Percentiles rank a stretch among this genome's conserved stretches.
Conservation (phyloP, 1,140 invertebrate genomes). For the Drosophila lacertosa region DNA sequence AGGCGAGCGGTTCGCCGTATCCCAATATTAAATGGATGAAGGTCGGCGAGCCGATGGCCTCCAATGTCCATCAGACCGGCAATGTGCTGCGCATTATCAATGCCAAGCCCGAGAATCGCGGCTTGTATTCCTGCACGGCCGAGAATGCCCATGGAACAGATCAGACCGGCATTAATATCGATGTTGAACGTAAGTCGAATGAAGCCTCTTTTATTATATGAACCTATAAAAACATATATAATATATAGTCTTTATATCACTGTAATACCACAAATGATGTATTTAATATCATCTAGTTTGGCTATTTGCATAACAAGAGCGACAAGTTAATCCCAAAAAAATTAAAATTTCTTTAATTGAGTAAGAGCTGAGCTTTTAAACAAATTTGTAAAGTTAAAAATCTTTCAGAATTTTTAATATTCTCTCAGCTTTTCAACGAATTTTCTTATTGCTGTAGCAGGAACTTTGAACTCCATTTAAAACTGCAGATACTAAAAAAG, state of each 20-base stretch:
- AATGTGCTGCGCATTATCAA: slow-evolving; percentile 89
- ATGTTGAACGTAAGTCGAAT: slow-evolving; percentile 92
- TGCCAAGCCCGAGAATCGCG: slow-evolving; percentile 90
- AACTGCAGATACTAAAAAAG: no score
- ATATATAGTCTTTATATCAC: no score
- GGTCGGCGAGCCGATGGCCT: slow-evolving; percentile 87
- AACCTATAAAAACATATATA: not conserved
- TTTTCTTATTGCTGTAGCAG: no score
- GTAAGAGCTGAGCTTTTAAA: no score
- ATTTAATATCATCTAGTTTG: slow-evolving; percentile 4
- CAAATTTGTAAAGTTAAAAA: no score
- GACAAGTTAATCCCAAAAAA: no score
- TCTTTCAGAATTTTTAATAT: no score
- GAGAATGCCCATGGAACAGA: slow-evolving; percentile 85
- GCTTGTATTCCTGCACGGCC: slow-evolving; percentile 91
- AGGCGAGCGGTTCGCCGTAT: slow-evolving; percentile 88
- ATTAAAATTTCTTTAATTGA: no score
- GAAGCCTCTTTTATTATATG: not conserved
- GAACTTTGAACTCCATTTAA: no score
- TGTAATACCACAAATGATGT: not conserved
- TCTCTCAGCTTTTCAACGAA: no score
- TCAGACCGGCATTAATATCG: slow-evolving; percentile 90
- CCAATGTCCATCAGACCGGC: slow-evolving; percentile 87
- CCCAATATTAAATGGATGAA: slow-evolving; percentile 92
- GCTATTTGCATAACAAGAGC: not conserved